These are phyloP conservation scores for Aselliscus stoliczkanus DNA, from an alignment of 2,797 vertebrate species.

Conservation along the genomic window DNA sequence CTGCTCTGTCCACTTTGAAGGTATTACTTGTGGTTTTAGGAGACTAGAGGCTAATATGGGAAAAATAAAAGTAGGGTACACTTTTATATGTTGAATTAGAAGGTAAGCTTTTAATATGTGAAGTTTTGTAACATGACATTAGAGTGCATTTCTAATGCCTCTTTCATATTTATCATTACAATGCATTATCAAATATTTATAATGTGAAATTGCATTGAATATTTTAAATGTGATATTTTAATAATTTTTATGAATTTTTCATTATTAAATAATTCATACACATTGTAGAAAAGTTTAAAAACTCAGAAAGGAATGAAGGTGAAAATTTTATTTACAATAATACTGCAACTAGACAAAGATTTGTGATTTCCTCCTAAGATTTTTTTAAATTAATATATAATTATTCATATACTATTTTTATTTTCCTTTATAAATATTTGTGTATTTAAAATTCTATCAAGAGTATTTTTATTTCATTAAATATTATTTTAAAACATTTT, in stretches of 20 bases:
- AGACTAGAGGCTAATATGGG: background rate
- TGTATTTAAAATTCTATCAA: background rate
- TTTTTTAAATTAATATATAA: background rate
- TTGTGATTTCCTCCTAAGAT: background rate
- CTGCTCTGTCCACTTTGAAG: background rate
- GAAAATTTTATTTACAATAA: background rate
- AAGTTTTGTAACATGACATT: background rate
- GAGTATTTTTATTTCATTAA: background rate
- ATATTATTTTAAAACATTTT: slow-evolving; percentile 11
- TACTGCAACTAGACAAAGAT: background rate
- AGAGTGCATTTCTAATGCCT: background rate
- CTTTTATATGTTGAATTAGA: background rate
- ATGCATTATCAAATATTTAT: slow-evolving; percentile 14
- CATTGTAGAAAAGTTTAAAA: background rate
- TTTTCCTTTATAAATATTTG: background rate
- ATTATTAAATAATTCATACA: background rate
- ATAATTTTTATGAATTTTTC: background rate
- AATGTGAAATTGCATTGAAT: background rate
- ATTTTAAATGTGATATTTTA: slow-evolving; percentile 18
- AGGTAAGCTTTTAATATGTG: background rate
- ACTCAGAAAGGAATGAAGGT: background rate
- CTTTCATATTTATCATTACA: background rate
- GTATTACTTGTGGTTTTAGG: background rate
- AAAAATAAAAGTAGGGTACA: background rate
- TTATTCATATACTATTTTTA: background rate